Evolutionary conservation across 2,113 vertebrate species (phyloP).

Genomic region (Haliaeetus leucogaster): DNA sequence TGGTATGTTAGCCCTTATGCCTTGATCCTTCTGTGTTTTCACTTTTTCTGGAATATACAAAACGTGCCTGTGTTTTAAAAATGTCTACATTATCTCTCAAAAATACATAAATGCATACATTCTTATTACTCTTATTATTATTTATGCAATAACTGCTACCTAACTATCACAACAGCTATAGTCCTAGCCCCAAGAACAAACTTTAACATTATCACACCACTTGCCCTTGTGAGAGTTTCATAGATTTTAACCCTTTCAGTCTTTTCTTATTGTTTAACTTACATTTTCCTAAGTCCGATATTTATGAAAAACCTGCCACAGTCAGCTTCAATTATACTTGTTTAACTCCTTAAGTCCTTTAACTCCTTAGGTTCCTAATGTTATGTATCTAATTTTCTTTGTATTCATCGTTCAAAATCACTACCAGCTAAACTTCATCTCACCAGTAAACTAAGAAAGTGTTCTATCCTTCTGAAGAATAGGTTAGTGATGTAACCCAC

Average conservation of each 20-base stretch:
- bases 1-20: not conserved
- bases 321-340: not conserved
- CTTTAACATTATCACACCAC: not conserved
- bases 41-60: not conserved
- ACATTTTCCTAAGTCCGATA: not conserved
- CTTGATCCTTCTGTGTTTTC: not conserved
- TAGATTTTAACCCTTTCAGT: not conserved
- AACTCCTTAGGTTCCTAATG: not conserved
- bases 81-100: not conserved
- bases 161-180: not conserved
- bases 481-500: fast-evolving
- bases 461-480: not conserved
- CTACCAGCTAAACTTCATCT: not conserved
- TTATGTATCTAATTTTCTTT: not conserved
- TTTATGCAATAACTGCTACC: not conserved
- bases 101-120: not conserved
- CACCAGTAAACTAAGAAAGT: not conserved
- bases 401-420: not conserved
- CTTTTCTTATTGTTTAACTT: not conserved
- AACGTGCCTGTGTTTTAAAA: fast-evolving
- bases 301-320: not conserved
- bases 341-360: not conserved
- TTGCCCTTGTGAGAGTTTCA: not conserved
- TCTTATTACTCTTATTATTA: not conserved
- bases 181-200: not conserved